These are phyloP conservation scores for Lordiphosa mommai DNA, from an alignment of 1,140 invertebrate genomes.

Conservation along the genomic window DNA sequence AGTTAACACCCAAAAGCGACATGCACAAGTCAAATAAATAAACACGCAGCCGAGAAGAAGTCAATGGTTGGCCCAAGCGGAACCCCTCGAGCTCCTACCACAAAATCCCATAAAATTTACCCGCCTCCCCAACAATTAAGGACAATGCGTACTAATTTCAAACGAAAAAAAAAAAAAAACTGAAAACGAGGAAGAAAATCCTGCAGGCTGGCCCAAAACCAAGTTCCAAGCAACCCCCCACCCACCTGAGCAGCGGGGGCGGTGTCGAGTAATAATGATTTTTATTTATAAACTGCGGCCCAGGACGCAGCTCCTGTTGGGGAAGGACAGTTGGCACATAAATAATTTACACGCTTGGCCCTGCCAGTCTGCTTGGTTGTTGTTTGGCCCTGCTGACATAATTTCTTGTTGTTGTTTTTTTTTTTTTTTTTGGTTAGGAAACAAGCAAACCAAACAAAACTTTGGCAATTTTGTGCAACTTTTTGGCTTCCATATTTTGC, in stretches of 20 bases:
- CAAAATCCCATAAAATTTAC: slow-evolving; percentile 33
- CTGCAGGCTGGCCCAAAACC: not conserved
- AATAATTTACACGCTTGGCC: slow-evolving; percentile 61
- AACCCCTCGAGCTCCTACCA: slow-evolving; percentile 6
- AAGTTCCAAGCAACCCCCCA: not conserved
- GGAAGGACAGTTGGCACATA: slow-evolving; percentile 65
- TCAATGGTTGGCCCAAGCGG: slow-evolving; percentile 24
- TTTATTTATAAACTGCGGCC: slow-evolving; percentile 66
- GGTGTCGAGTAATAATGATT: slow-evolving; percentile 48
- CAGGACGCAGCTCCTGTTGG: slow-evolving; percentile 5
- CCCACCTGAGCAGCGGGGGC: not conserved
- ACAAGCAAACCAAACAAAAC: slow-evolving; percentile 42
- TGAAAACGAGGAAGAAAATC: not conserved
- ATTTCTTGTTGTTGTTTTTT: slow-evolving; percentile 35
- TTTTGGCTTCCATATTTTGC: slow-evolving; percentile 51
- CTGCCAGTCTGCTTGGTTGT: slow-evolving; percentile 14
- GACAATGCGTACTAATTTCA: slow-evolving; percentile 74
- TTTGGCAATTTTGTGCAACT: slow-evolving; percentile 67
- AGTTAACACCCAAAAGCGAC: slow-evolving; percentile 77
- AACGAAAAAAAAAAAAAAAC: slow-evolving; percentile 41
- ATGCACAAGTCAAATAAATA: slow-evolving; percentile 77
- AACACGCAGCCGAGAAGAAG: slow-evolving; percentile 53
- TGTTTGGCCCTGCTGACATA: slow-evolving; percentile 56
- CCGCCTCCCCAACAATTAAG: slow-evolving; percentile 61
- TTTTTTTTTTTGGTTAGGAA: slow-evolving; percentile 13